These are phyloP conservation scores for Thalpophila matura DNA, from an alignment of 2,888 invertebrate species.

Conservation along the genomic window DNA sequence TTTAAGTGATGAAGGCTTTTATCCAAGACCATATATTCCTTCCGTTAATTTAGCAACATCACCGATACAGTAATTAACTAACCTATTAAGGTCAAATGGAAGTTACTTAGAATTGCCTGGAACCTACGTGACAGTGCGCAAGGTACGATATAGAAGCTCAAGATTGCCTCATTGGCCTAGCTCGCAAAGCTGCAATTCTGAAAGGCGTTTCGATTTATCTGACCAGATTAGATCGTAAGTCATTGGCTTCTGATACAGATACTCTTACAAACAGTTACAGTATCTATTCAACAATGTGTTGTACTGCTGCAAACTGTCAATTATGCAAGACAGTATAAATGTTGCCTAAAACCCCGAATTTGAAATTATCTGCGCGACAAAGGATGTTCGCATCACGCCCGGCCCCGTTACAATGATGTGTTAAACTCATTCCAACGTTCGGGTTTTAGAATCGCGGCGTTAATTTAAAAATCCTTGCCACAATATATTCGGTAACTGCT, in stretches of 20 bases:
- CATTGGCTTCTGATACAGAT: constrained; percentile 25
- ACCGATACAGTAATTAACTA: constrained; percentile 18
- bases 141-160: constrained; percentile 14
- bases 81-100: constrained; percentile 11
- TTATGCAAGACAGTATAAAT: constrained; percentile 10
- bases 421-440: neutral
- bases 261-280: neutral
- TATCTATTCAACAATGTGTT: constrained; percentile 1
- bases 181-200: constrained; percentile 37
- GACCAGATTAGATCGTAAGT: constrained; percentile 30
- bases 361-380: neutral
- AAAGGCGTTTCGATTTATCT: constrained; percentile 37
- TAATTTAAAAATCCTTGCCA: neutral
- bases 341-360: neutral
- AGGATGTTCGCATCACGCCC: constrained; percentile 1
- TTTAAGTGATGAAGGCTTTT: no score
- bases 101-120: constrained; percentile 36
- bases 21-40: no score
- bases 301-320: constrained; percentile 14
- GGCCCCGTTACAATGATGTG: constrained; percentile 9
- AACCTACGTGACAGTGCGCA: constrained; percentile 35
- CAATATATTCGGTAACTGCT: neutral
- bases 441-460: neutral
- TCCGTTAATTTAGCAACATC: neutral
- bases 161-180: constrained; percentile 31